Evolutionary conservation across 2,797 vertebrate genomes (phyloP).

Genomic region (Phoxinus dragarum): DNA sequence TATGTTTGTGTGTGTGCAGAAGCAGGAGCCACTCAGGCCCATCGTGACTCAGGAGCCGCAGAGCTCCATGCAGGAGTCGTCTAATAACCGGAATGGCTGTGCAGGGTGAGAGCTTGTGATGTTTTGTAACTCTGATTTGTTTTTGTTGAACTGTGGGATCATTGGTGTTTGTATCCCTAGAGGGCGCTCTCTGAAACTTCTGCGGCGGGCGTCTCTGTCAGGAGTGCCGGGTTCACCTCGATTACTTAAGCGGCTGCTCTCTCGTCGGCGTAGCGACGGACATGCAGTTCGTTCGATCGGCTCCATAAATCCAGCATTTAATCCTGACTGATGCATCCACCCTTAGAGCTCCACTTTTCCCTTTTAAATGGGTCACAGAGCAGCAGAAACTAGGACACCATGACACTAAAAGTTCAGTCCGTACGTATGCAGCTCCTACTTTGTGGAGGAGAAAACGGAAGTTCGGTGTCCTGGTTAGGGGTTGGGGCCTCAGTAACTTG

Average conservation of each 20-base stretch:
- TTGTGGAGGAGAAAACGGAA: neutral
- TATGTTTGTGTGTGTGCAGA: conserved; percentile 16
- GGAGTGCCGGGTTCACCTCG: conserved; percentile 22
- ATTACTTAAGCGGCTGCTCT: conserved; percentile 23
- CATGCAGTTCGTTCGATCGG: neutral
- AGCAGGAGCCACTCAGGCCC: neutral
- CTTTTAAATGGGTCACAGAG: neutral
- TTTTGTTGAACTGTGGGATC: neutral
- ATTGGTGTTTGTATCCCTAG: neutral
- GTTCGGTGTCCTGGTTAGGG: neutral
- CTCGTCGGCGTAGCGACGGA: conserved; percentile 39
- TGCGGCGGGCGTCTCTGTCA: conserved; percentile 29
- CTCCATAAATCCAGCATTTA: conserved; percentile 35
- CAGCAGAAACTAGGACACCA: neutral
- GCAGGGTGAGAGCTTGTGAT: conserved; percentile 6
- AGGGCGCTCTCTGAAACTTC: conserved; percentile 24
- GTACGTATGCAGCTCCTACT: neutral
- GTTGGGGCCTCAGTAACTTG: conserved; percentile 1
- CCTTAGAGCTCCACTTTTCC: neutral
- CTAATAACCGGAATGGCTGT: neutral
- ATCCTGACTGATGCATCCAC: conserved; percentile 26
- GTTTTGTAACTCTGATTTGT: neutral
- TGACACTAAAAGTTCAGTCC: neutral
- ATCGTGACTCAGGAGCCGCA: neutral
- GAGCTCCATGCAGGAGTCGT: neutral